Evolutionary conservation across 1,140 invertebrate species (phyloP).

Genomic region (Drosophila albomicans): DNA sequence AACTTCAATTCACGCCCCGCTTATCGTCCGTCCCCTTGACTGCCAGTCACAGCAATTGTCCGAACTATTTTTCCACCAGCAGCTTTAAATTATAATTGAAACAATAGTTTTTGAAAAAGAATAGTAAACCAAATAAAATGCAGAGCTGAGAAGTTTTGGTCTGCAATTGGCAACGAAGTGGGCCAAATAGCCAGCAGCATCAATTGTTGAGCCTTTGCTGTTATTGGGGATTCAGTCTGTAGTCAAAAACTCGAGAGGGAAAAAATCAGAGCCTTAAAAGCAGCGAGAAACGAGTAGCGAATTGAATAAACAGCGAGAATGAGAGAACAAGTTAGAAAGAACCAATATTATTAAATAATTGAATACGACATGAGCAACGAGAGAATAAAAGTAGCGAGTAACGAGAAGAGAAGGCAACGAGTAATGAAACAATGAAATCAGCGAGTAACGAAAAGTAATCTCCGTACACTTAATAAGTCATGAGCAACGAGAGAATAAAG

Average conservation of each 20-base stretch:
- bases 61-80: conserved; percentile 31
- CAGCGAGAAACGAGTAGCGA: not conserved
- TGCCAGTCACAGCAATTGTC: conserved; percentile 2
- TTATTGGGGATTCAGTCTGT: not conserved
- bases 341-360: too few relatives aligned
- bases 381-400: too few relatives aligned
- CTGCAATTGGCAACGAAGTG: not conserved
- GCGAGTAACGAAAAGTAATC: too few relatives aligned
- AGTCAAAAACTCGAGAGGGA: not conserved
- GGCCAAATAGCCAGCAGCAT: conserved; percentile 1
- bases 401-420: too few relatives aligned
- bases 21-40: not conserved
- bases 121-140: conserved; percentile 9
- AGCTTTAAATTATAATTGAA: conserved; percentile 43
- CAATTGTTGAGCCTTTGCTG: not conserved
- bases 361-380: too few relatives aligned
- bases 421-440: too few relatives aligned
- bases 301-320: not conserved
- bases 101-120: conserved; percentile 23
- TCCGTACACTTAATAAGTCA: too few relatives aligned
- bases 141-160: conserved; percentile 3
- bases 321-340: too few relatives aligned
- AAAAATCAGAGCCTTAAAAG: not conserved
- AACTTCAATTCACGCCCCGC: conserved; percentile 16
- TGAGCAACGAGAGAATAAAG: too few relatives aligned